A percentile compares a stretch with the other conserved stretches of the same genome.
phyloP scores from a whole-genome alignment of 2,888 invertebrate species.

The Morpho deidamia region DNA sequence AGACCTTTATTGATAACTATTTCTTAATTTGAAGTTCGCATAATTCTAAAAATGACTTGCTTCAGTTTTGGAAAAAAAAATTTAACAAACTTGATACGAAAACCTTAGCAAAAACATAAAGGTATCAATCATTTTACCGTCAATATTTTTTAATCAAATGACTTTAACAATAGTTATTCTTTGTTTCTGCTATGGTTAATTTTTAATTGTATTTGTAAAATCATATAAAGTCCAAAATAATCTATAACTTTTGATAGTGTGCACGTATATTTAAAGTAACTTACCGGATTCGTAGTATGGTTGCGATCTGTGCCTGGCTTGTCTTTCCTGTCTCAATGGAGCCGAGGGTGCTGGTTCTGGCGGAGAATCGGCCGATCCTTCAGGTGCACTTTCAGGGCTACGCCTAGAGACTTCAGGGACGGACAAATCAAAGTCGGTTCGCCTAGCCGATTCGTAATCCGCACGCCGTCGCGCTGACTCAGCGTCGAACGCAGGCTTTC shows the following conservation, averaged over 20 bases:
- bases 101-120: too few relatives aligned
- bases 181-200: too few relatives aligned
- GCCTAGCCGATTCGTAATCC: slow-evolving; percentile 70
- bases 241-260: neutral
- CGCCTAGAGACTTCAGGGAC: slow-evolving; percentile 61
- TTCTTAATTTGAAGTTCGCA: too few relatives aligned
- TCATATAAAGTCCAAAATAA: too few relatives aligned
- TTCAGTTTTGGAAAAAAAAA: too few relatives aligned
- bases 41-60: too few relatives aligned
- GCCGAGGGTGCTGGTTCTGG: slow-evolving; percentile 73
- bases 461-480: slow-evolving; percentile 65
- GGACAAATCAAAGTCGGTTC: slow-evolving; percentile 68
- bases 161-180: too few relatives aligned
- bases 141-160: too few relatives aligned
- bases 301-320: slow-evolving; percentile 58
- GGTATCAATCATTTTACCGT: too few relatives aligned
- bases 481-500: slow-evolving; percentile 60
- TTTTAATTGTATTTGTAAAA: too few relatives aligned
- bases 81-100: too few relatives aligned
- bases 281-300: slow-evolving; percentile 73
- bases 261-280: slow-evolving; percentile 20
- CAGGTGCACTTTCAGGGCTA: slow-evolving; percentile 70
- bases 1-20: too few relatives aligned
- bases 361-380: slow-evolving; percentile 66
- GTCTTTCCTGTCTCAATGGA: slow-evolving; percentile 59